Percentiles rank a stretch among this genome's conserved stretches.
phyloP scores from a whole-genome alignment of 2,113 vertebrate genomes.

The Trogon melanurus region DNA sequence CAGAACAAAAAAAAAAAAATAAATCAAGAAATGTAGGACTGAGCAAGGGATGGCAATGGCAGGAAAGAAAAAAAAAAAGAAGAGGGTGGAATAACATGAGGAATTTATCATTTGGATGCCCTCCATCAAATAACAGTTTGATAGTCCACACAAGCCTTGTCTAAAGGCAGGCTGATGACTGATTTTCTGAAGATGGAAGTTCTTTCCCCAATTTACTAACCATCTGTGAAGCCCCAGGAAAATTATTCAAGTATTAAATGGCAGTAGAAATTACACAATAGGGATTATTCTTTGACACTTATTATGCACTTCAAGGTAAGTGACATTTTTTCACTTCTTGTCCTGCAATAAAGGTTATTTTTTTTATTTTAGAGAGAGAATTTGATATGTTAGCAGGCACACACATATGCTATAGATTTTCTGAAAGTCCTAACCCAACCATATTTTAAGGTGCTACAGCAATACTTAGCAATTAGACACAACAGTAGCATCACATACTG shows the following conservation, averaged over 20 bases:
- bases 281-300: background rate
- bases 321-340: background rate
- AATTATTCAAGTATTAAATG: background rate
- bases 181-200: background rate
- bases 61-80: no score
- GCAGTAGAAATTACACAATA: background rate
- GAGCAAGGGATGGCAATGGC: background rate
- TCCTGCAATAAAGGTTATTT: background rate
- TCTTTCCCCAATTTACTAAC: background rate
- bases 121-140: background rate
- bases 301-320: background rate
- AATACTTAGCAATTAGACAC: background rate
- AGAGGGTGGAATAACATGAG: background rate
- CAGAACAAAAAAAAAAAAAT: background rate
- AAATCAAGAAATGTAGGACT: background rate
- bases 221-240: background rate
- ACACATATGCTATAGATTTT: background rate
- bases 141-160: background rate
- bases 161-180: background rate
- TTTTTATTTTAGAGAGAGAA: background rate
- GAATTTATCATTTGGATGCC: background rate
- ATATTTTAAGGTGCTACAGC: background rate
- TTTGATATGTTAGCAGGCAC: background rate
- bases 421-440: background rate
- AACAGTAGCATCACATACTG: background rate